Percentiles rank a stretch among this genome's conserved stretches.
Conservation (phyloP, 2,888 invertebrate species). For the Spisula subtruncata region DNA sequence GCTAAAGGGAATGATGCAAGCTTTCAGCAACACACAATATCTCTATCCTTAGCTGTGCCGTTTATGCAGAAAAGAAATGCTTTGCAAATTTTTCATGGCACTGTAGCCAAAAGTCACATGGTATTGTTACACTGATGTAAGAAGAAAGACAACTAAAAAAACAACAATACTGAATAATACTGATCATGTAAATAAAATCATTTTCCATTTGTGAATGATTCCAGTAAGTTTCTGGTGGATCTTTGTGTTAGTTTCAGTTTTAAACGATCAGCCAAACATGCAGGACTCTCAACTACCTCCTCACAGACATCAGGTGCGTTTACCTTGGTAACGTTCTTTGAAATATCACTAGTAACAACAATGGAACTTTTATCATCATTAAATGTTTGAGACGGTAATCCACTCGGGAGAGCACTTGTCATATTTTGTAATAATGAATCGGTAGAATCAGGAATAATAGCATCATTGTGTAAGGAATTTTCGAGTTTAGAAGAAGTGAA, state of each 20-base stretch:
- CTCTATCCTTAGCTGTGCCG: no score
- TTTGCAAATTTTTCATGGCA: no score
- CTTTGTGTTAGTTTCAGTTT: slow-evolving; percentile 59
- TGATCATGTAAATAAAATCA: not conserved
- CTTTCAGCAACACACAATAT: no score
- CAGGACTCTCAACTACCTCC: slow-evolving; percentile 54
- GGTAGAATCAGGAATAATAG: not conserved
- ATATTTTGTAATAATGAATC: not conserved
- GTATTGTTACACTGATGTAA: no score
- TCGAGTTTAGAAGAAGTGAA: not conserved
- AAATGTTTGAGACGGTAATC: not conserved
- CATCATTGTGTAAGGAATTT: not conserved
- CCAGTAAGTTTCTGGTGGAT: slow-evolving; percentile 56
- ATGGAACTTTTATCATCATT: not conserved
- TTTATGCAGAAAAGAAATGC: no score
- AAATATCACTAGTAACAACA: not conserved
- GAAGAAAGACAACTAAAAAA: not conserved
- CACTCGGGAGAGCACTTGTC: not conserved
- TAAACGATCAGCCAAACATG: slow-evolving; percentile 62
- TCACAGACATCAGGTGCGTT: not conserved
- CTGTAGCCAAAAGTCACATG: no score
- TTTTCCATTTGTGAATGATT: slow-evolving; percentile 59
- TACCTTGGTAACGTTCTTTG: not conserved
- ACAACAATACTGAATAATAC: not conserved
- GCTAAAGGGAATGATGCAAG: no score